phyloP scores from a whole-genome alignment of 2,113 vertebrate species.

The Falcunculus frontatus region DNA sequence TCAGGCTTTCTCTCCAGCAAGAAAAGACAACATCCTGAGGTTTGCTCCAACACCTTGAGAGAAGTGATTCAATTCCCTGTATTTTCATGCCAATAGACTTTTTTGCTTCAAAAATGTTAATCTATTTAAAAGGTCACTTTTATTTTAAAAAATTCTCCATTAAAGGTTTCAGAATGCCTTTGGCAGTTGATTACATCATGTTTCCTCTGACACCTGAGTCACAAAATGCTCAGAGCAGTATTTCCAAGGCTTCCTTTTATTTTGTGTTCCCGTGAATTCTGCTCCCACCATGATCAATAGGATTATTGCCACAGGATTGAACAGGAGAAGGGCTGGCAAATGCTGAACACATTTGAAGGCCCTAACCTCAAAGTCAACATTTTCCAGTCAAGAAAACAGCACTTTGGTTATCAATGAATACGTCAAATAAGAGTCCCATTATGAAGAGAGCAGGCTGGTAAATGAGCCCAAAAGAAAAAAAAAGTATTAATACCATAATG shows the following conservation, averaged over 20 bases:
- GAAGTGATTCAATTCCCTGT: neutral
- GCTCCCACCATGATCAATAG: neutral
- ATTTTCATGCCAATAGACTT: neutral
- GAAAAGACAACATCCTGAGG: constrained; percentile 9
- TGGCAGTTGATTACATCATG: constrained; percentile 28
- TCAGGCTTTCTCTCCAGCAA: neutral
- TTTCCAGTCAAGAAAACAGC: neutral
- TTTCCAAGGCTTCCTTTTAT: constrained; percentile 22
- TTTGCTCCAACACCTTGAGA: constrained; percentile 18
- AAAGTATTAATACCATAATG: neutral
- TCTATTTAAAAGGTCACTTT: constrained; percentile 23
- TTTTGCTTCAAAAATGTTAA: neutral
- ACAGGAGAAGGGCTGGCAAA: neutral
- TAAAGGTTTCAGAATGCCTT: neutral
- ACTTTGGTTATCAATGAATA: neutral
- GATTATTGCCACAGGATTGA: constrained; percentile 13
- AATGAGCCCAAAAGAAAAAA: neutral
- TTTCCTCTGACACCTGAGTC: constrained; percentile 36
- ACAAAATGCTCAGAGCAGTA: constrained; percentile 28
- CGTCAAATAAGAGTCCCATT: neutral
- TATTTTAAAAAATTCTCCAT: neutral
- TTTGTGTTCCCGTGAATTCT: neutral
- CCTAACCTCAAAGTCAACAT: constrained; percentile 2
- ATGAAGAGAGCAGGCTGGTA: neutral
- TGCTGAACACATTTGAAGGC: neutral